Evolutionary conservation across 2,888 invertebrate species (phyloP), one percentile per base, ranked within the genome.

Genomic region (Hypselothyrea guttata): DNA sequence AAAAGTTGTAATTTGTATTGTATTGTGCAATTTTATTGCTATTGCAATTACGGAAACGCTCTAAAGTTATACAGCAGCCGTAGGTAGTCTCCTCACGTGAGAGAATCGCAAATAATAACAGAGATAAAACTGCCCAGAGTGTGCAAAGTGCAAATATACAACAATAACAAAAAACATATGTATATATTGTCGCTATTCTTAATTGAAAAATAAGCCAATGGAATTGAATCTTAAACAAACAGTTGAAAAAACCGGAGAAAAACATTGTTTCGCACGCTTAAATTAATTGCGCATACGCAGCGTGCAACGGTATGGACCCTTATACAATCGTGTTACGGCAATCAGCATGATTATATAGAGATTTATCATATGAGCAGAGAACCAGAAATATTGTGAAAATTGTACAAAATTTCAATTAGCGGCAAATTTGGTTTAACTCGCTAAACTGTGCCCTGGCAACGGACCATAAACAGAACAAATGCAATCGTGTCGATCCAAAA

Each of bases 251-350:
- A 30, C 15, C 9, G 15, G 16, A 37, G 16, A 38, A 38, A 38
- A 27, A 13, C 27, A 27, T 27, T 41, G 60, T 56, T 66, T 63
- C 59, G 52, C 63, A 67, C 53, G 41, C 37, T 53, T 49, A 53
- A 48, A 48, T 70, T 53, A 62, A 82, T 70, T 67, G 61, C 62
- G 58, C 75, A 84, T 82, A 78, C 83, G 85, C 83, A 63, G 59
- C 42, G 56, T 51, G 30, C 51, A 22, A 11, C 40, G 13, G 28
- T 8, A 12, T 45, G 3, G 16, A 12, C 34, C 27, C 46, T 52
- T 42, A 51, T 13, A 63, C 52, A 64, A 65, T 47, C 44, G 35
- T 38, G 27, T 34, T 35, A 18, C 30, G 49, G 12, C 48, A 65
- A 55, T 38, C 44, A 53, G 22, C 9, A 22, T 12, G 8, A 13